Conservation (phyloP, 2,888 invertebrate species). For the Pristionchus mayeri region DNA sequence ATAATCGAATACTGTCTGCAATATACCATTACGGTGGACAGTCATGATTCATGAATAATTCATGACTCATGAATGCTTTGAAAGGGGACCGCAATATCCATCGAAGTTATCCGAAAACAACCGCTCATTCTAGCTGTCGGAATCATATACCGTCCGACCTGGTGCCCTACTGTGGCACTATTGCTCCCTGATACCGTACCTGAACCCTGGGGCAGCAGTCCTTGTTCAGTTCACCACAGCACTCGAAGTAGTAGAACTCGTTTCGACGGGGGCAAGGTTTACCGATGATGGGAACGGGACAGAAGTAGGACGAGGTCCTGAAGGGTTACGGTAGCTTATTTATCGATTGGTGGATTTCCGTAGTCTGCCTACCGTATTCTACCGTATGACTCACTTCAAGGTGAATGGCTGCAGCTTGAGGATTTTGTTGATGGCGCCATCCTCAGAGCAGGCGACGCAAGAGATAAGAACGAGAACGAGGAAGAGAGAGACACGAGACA, state of each 20-base stretch:
- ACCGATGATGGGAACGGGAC: constrained; percentile 51
- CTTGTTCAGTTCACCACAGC: constrained; percentile 51
- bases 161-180: background rate
- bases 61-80: too few species aligned
- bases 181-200: background rate
- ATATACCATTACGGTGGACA: too few species aligned
- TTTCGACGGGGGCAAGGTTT: constrained; percentile 51
- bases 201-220: constrained; percentile 52
- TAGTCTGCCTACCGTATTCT: background rate
- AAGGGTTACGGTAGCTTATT: background rate
- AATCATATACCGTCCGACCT: too few species aligned
- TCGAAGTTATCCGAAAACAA: too few species aligned
- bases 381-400: constrained; percentile 47
- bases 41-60: too few species aligned
- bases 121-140: too few species aligned
- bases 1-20: too few species aligned
- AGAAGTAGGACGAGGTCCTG: constrained; percentile 50
- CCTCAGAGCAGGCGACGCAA: constrained; percentile 47
- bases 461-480: constrained; percentile 44
- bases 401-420: constrained; percentile 54
- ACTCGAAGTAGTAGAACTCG: constrained; percentile 52
- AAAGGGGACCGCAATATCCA: too few species aligned
- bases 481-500: constrained; percentile 49
- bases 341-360: background rate
- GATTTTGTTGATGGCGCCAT: constrained; percentile 49